Conservation (phyloP, 2,797 vertebrate genomes). For the Ataeniobius toweri region DNA sequence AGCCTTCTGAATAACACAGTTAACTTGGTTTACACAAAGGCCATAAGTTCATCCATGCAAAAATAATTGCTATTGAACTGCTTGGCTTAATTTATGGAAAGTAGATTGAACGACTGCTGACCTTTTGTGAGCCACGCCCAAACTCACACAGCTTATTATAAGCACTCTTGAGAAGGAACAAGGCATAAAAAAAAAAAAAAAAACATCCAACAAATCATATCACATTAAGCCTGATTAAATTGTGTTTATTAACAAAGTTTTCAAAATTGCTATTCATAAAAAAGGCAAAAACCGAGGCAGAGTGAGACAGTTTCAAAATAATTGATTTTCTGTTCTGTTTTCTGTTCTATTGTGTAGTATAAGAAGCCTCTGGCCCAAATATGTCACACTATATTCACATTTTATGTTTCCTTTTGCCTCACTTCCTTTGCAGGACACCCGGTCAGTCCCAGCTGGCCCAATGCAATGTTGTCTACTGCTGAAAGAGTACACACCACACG, state of each 20-base stretch:
- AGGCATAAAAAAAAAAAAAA: not conserved
- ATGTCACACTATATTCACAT: constrained; percentile 65
- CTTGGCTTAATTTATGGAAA: constrained; percentile 21
- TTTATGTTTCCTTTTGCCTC: constrained; percentile 65
- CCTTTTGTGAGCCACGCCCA: constrained; percentile 2
- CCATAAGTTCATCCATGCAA: constrained; percentile 9
- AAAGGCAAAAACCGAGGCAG: no score
- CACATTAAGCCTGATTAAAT: not conserved
- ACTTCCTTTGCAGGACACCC: constrained; percentile 65
- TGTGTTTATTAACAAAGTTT: not conserved
- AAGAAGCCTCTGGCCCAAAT: constrained; percentile 64
- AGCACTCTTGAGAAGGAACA: not conserved
- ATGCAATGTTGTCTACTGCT: constrained; percentile 70
- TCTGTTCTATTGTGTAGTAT: constrained; percentile 14
- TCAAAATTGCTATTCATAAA: not conserved
- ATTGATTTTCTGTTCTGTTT: not conserved
- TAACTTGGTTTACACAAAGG: constrained; percentile 4
- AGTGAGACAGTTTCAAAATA: not conserved
- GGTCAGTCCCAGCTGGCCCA: constrained; percentile 66
- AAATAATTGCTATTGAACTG: constrained; percentile 12
- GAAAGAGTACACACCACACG: constrained; percentile 51
- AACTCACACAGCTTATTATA: not conserved
- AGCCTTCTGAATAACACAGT: not conserved
- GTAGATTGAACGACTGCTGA: constrained; percentile 7
- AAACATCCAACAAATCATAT: not conserved